These are phyloP conservation scores for Galaxea fascicularis DNA, from an alignment of 92 coral and sea anemone genomes.

Conservation along the genomic window DNA sequence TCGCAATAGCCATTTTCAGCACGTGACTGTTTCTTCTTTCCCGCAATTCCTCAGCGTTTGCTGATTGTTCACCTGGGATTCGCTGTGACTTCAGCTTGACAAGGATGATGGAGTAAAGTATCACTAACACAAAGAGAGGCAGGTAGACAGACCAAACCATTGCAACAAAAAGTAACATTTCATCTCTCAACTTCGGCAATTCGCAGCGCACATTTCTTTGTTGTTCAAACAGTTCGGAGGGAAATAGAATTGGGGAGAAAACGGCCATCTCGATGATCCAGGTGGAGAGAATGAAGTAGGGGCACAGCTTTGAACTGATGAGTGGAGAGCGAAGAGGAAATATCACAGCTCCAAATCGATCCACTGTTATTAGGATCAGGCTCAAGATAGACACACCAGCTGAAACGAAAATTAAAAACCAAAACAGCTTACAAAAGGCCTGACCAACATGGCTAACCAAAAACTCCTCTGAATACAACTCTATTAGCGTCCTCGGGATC, in stretches of 20 bases:
- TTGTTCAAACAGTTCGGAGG: background rate
- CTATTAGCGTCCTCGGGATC: background rate
- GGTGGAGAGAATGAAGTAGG: background rate
- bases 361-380: constrained; percentile 16
- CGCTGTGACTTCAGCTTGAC: background rate
- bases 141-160: background rate
- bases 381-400: background rate
- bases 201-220: background rate
- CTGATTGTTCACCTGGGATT: constrained; percentile 2
- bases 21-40: background rate
- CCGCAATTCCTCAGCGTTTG: background rate
- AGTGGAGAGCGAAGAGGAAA: constrained; percentile 28
- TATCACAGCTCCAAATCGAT: constrained; percentile 32
- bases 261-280: background rate
- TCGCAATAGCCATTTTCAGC: constrained; percentile 15
- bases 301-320: constrained; percentile 2
- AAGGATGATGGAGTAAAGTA: background rate
- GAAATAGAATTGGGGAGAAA: background rate
- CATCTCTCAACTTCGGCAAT: background rate
- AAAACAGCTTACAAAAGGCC: background rate
- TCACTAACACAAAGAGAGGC: background rate
- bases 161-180: background rate
- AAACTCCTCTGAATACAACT: background rate
- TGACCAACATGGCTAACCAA: background rate
- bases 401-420: background rate